A percentile compares a stretch with the other conserved stretches of the same genome.
Evolutionary conservation across 2,113 vertebrate species (phyloP).

Genomic region (Stigmatopora nigra): DNA sequence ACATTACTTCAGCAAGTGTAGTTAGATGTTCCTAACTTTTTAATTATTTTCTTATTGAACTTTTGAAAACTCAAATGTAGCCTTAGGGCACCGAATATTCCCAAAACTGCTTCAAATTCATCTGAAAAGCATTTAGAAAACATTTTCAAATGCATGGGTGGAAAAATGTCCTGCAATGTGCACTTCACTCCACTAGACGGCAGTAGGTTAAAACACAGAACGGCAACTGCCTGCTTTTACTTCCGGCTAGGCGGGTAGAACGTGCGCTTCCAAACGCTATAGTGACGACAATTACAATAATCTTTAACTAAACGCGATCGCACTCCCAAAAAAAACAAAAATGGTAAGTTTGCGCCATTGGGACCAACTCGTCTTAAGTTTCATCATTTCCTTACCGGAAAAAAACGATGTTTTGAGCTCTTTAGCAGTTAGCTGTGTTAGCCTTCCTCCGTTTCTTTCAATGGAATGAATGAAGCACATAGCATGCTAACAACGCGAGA

Average conservation of each 20-base stretch:
- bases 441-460: not conserved
- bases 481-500: not conserved
- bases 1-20: not conserved
- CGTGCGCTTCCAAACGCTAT: conserved; percentile 52
- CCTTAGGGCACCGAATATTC: not conserved
- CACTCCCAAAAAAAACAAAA: not conserved
- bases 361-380: not conserved
- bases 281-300: conserved; percentile 33
- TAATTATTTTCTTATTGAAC: not conserved
- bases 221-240: not conserved
- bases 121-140: not conserved
- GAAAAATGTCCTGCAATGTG: not conserved
- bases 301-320: not conserved
- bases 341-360: conserved; percentile 53
- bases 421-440: conserved; percentile 40
- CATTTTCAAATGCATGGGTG: not conserved
- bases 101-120: not conserved
- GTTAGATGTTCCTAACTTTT: not conserved
- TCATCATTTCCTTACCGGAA: not conserved
- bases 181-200: not conserved
- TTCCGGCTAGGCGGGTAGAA: conserved; percentile 64
- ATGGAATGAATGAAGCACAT: conserved; percentile 10
- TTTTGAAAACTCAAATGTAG: not conserved
- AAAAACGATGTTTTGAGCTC: not conserved
- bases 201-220: not conserved